Conservation (phyloP, 2,797 vertebrate genomes). For the Sebastes nivosus region DNA sequence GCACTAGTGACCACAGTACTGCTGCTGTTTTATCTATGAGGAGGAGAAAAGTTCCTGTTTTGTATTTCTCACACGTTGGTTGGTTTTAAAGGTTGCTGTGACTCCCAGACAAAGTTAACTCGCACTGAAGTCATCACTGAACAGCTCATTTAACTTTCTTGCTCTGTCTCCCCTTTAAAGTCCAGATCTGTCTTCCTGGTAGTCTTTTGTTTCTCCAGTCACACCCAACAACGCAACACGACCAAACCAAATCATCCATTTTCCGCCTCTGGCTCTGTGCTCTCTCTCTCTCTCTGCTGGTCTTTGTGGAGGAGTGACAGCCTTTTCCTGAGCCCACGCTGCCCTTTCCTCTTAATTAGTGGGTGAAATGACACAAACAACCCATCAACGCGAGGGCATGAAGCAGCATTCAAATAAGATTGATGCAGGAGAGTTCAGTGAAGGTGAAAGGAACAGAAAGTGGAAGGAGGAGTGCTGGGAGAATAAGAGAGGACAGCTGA, state of each 20-base stretch:
- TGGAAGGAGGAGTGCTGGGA: not conserved
- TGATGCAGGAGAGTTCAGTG: constrained; percentile 10
- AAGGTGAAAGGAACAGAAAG: constrained; percentile 39
- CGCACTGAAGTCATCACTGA: not conserved
- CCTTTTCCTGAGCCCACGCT: constrained; percentile 32
- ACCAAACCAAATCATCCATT: constrained; percentile 22
- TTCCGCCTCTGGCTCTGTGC: not conserved
- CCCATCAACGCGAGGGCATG: constrained; percentile 12
- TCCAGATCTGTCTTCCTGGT: not conserved
- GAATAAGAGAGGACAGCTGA: constrained; percentile 16
- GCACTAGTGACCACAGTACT: not conserved
- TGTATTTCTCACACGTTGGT: constrained; percentile 11
- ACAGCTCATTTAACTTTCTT: not conserved
- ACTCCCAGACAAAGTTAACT: constrained; percentile 1
- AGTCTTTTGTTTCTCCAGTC: constrained; percentile 12
- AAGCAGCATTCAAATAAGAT: constrained; percentile 28
- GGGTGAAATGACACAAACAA: constrained; percentile 42
- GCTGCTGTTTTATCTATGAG: not conserved
- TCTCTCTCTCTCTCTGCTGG: not conserved
- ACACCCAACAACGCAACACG: not conserved
- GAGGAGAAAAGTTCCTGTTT: not conserved
- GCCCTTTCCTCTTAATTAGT: constrained; percentile 61
- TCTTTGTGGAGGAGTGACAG: constrained; percentile 27
- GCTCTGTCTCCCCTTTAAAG: not conserved
- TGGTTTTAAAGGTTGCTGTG: constrained; percentile 5